A percentile compares a stretch with the other conserved stretches of the same genome.
Conservation (phyloP, 2,113 vertebrate species). For the Myotis yumanensis region DNA sequence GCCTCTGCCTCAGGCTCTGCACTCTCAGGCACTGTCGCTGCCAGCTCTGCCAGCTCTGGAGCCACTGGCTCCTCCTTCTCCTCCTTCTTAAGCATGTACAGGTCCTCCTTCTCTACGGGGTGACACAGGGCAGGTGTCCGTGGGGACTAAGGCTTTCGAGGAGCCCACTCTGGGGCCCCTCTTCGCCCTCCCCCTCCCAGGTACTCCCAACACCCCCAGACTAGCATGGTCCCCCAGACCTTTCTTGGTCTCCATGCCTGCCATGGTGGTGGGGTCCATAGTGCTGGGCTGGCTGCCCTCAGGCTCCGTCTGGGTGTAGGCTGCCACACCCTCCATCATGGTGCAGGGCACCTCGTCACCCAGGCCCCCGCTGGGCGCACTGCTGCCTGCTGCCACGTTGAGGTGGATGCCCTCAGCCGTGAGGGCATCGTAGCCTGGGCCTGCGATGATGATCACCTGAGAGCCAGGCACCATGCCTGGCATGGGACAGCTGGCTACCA, state of each 20-base stretch:
- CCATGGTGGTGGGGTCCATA: slow-evolving; percentile 30
- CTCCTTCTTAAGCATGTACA: slow-evolving; percentile 77
- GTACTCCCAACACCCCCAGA: neutral
- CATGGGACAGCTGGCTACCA: slow-evolving; percentile 86
- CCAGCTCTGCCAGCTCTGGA: slow-evolving; percentile 48
- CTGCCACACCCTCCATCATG: slow-evolving; percentile 85
- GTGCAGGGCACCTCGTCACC: slow-evolving; percentile 89
- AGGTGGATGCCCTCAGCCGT: slow-evolving; percentile 91
- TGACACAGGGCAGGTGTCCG: slow-evolving; percentile 26
- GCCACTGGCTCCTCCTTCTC: slow-evolving; percentile 66
- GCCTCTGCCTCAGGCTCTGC: slow-evolving; percentile 18
- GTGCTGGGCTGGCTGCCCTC: slow-evolving; percentile 59
- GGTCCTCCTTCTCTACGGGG: slow-evolving; percentile 78
- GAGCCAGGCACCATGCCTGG: slow-evolving; percentile 85
- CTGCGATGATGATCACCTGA: slow-evolving; percentile 93
- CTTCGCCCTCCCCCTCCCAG: neutral
- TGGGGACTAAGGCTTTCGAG: neutral
- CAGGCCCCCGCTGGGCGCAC: slow-evolving; percentile 59
- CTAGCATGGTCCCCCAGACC: slow-evolving; percentile 51
- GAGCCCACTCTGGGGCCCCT: neutral
- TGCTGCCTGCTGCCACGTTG: slow-evolving; percentile 79
- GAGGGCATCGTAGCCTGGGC: slow-evolving; percentile 89
- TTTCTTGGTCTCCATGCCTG: slow-evolving; percentile 75
- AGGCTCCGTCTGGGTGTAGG: slow-evolving; percentile 83
- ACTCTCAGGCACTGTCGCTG: neutral